A percentile compares a stretch with the other conserved stretches of the same genome.
Evolutionary conservation across 2,888 invertebrate genomes (phyloP).

Genomic region (Agrochola macilenta): DNA sequence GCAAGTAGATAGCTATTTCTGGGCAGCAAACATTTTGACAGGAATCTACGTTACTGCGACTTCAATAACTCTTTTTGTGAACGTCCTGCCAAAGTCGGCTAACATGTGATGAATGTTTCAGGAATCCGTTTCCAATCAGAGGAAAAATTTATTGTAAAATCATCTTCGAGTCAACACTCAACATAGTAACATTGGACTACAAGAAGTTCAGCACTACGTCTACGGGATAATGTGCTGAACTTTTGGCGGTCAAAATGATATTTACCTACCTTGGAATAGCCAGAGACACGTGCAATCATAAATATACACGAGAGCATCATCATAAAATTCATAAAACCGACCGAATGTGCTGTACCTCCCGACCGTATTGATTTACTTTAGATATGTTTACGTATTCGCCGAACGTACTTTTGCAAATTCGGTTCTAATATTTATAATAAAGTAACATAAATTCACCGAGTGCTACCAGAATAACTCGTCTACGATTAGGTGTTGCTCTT

Average conservation of each 20-base stretch:
- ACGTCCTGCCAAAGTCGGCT: not conserved
- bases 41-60: not conserved
- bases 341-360: conserved; percentile 75
- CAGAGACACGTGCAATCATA: conserved; percentile 69
- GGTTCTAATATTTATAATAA: conserved; percentile 79
- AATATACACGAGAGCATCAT: conserved; percentile 82
- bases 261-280: conserved; percentile 52
- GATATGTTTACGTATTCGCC: conserved; percentile 82
- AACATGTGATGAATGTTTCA: not conserved
- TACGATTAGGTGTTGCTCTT: conserved; percentile 68
- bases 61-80: not conserved
- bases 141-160: not conserved
- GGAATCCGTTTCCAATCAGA: not conserved
- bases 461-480: conserved; percentile 74
- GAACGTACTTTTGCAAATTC: conserved; percentile 83
- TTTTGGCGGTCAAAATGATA: conserved; percentile 33
- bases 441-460: conserved; percentile 75
- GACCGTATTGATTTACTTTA: conserved; percentile 85
- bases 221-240: not conserved
- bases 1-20: conserved; percentile 43
- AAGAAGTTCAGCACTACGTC: not conserved
- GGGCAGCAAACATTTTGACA: conserved; percentile 8
- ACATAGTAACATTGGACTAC: not conserved
- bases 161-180: not conserved
- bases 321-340: conserved; percentile 85